Base-by-base conservation (phyloP, 2,888 invertebrate species). In the Rhagonycha lutea region DNA sequence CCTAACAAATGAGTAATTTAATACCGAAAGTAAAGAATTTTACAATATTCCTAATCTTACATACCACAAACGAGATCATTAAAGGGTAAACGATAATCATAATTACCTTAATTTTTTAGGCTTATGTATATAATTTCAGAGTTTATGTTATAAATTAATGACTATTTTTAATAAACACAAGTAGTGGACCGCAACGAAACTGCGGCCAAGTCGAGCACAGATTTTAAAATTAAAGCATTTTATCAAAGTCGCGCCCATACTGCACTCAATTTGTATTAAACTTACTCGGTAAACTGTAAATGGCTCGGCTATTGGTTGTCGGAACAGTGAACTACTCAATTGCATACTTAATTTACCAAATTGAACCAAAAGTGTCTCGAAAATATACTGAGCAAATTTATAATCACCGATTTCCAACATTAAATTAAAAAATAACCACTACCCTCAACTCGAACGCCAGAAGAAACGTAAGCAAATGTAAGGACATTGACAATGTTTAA, bases 241-340 rank as follows among this genome's bases (percentile, higher is more conserved):
- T 81, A 83, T 84, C 84, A 83, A 84, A 82, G 84, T 83, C 84
- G 72, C 71, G 72, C 80, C 79, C 78, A 82, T 81, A 81, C 80
- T 78, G 80, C 76, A 79, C 80, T 80, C 83, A 80, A 84, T 84
- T 83, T 83, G 81, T 82, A 82, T 83, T 80, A 75, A 69, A 69
- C 69, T 73, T 68, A 72, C 26, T 70, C 72, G 68, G 78, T 74
- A 80, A 73, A 76, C 75, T 75, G 69, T 78, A 78, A 65, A 78
- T 78, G 77, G 76, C 67, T 67, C 29, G 65, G 73, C 78, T 78
- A 79, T 78, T 76, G 79, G 75, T 75, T 78, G 79, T 75, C 74
- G 74, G 76, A 76, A 78, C 72, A 28, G 61, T 73, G 69, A 75
- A 77, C 77, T 75, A 72, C 77, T 76, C 77, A 74, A 78, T 77